Evolutionary conservation across 2,888 invertebrate species (phyloP).

Genomic region (Cenopis cana): DNA sequence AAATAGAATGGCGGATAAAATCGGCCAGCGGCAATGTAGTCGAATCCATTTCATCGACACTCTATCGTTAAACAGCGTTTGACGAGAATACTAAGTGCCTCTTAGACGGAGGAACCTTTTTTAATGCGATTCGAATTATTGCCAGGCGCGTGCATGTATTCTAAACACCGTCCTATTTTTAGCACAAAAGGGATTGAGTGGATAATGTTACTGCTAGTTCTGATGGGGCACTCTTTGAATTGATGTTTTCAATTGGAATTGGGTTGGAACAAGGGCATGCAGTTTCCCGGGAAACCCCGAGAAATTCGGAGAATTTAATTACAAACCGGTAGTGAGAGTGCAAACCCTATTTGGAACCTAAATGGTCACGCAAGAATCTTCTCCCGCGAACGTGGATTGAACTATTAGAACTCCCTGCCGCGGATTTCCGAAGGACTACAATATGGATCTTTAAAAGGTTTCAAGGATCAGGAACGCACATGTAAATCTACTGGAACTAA

Average conservation of each 20-base stretch:
- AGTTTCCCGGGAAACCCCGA: no score
- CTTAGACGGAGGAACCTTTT: slow-evolving; percentile 57
- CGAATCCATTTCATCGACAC: slow-evolving; percentile 43
- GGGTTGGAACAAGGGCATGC: no score
- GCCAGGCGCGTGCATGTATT: slow-evolving; percentile 45
- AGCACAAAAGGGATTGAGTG: slow-evolving; percentile 14
- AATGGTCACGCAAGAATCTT: no score
- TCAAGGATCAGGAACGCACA: no score
- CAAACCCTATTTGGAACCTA: no score
- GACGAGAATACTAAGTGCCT: slow-evolving; percentile 65
- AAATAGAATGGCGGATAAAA: background rate
- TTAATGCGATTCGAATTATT: slow-evolving; percentile 56
- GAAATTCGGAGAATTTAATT: no score
- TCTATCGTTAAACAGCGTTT: slow-evolving; percentile 47
- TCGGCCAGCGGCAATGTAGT: slow-evolving; percentile 23
- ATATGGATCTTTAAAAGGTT: no score
- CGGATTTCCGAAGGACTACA: no score
- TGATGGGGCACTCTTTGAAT: background rate
- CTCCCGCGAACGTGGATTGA: no score
- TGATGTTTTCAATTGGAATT: background rate
- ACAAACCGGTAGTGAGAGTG: no score
- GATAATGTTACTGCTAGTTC: background rate
- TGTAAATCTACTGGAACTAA: no score
- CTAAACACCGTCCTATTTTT: slow-evolving; percentile 38
- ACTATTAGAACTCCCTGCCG: no score